Conservation (phyloP, 2,888 invertebrate species). For the Stramonita haemastoma region DNA sequence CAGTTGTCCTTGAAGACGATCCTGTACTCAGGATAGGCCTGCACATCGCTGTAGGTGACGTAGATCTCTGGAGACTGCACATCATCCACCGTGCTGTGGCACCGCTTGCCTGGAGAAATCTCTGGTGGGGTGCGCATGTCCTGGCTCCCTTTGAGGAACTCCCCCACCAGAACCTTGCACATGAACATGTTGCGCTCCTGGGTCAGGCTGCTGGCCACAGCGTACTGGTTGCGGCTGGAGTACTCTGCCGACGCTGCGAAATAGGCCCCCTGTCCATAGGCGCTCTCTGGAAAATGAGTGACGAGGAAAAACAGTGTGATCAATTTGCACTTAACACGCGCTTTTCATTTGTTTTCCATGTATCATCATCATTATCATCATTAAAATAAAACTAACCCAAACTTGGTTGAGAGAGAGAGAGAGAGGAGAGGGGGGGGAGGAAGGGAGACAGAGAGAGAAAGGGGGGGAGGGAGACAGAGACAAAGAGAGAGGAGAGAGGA, state of each 20-base stretch:
- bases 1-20: slow-evolving; percentile 32
- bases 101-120: background rate
- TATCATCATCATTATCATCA: too few relatives aligned
- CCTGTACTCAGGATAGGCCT: slow-evolving; percentile 38
- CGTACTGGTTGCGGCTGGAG: slow-evolving; percentile 33
- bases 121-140: slow-evolving; percentile 32
- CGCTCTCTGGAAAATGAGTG: background rate
- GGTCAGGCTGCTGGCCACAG: background rate
- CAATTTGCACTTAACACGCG: too few relatives aligned
- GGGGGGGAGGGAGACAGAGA: too few relatives aligned
- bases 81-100: slow-evolving; percentile 38
- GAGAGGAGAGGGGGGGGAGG: too few relatives aligned
- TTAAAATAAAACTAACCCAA: too few relatives aligned
- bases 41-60: slow-evolving; percentile 38
- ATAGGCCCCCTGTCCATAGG: slow-evolving; percentile 39
- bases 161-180: slow-evolving; percentile 38
- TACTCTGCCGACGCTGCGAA: slow-evolving; percentile 31
- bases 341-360: too few relatives aligned
- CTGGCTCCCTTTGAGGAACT: background rate
- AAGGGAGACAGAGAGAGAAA: too few relatives aligned
- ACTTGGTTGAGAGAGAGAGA: too few relatives aligned
- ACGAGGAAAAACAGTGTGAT: background rate
- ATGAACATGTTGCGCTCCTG: slow-evolving; percentile 36
- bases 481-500: too few relatives aligned
- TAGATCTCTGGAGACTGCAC: slow-evolving; percentile 1